phyloP scores from a whole-genome alignment of 2,113 vertebrate species.

The Trichechus manatus region DNA sequence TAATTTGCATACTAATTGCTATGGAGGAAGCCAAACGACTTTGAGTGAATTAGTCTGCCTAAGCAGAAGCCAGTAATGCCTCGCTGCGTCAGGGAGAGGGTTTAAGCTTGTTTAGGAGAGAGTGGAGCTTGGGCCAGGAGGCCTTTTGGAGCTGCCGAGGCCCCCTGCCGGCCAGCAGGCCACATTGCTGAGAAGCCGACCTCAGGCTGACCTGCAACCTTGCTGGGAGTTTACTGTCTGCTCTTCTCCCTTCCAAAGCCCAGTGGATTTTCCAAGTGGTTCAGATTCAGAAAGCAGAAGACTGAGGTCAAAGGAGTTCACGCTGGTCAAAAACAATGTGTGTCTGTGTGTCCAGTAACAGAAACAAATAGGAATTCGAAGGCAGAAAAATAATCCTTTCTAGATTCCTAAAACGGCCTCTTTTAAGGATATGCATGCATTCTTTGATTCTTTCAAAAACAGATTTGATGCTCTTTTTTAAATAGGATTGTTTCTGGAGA shows the following conservation, averaged over 20 bases:
- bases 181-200: rapidly evolving
- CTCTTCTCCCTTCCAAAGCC: not conserved
- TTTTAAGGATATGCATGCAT: conserved; percentile 25
- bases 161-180: not conserved
- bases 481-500: not conserved
- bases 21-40: conserved; percentile 52
- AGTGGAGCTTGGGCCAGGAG: not conserved
- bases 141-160: not conserved
- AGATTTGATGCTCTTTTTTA: not conserved
- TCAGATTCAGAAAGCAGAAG: conserved; percentile 64
- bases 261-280: not conserved
- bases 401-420: not conserved
- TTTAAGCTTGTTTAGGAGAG: not conserved
- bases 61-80: conserved; percentile 62
- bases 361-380: conserved; percentile 56
- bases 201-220: not conserved
- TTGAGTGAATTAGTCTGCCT: conserved; percentile 66
- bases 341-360: not conserved
- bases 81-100: conserved; percentile 15
- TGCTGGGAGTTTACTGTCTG: rapidly evolving
- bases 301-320: conserved; percentile 32
- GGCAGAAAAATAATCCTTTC: not conserved
- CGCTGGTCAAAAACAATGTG: conserved; percentile 11
- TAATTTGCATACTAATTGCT: conserved; percentile 73
- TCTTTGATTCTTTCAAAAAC: conserved; percentile 26